Base-by-base conservation (phyloP, 2,113 vertebrate species). In the Aplodontia rufa region DNA sequence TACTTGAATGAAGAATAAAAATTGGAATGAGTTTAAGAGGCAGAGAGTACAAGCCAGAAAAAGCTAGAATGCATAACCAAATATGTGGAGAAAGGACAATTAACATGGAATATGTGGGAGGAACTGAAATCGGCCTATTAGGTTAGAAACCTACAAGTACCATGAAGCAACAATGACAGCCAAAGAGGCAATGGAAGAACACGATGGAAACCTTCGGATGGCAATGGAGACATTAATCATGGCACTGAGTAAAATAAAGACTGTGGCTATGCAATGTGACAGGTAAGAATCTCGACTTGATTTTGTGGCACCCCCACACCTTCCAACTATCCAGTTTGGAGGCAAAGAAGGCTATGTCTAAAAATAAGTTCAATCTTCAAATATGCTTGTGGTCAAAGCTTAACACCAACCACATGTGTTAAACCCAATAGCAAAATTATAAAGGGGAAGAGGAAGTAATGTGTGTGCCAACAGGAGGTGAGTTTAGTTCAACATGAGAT, bases 351-450 rank as follows among this genome's bases (percentile, higher is more conserved):
- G 37, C 30, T 91, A 28, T 3, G 45, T 82, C 68, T 37, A 45
- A 96, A 97, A 93, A 90, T 94, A 89, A 97, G 42, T 22, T 74
- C 32, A 94, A 88, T 79, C 53, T 88, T 92, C 72, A 97, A 97
- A 93, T 64, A 45, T n/a, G 60, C n/a, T 51, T 95, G 92, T 60
- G 90, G 85, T 83, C n/a, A 75, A 96, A 80, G 45, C 28, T 84
- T 32, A 94, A 76, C 60, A 90, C 68, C 32, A 62, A 93, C 83
- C 87, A 42, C 90, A 84, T 72, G 66, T 53, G 85, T 93, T 96
- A 68, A 88, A 92, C 75, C 68, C 92, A 97, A 92, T 2, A 72
- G 64, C 62, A 87, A 94, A 96, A 92, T 80, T 89, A 87, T 68
- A 89, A 96, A 91, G 76, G 49, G 19, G 30, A 74, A 58, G 78